These are phyloP conservation scores for Psettodes erumei DNA, from an alignment of 2,113 vertebrate genomes.

Conservation along the genomic window DNA sequence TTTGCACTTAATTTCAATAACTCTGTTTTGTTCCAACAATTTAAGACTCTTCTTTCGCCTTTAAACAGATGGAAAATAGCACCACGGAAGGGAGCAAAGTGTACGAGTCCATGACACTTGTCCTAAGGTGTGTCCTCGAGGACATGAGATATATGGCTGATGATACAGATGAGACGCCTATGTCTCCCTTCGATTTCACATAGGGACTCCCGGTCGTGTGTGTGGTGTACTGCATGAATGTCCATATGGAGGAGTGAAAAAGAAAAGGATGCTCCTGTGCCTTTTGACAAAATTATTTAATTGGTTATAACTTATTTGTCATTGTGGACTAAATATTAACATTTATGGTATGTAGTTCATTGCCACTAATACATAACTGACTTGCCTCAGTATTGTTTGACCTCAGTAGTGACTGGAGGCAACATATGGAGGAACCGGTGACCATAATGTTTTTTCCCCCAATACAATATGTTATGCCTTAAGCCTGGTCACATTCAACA, in stretches of 20 bases:
- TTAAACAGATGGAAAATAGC: conserved; percentile 82
- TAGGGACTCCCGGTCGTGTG: neutral
- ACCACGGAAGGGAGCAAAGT: conserved; percentile 82
- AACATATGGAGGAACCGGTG: conserved; percentile 25
- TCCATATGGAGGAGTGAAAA: neutral
- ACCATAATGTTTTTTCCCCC: conserved; percentile 20
- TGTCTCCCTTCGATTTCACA: neutral
- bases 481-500: conserved; percentile 28
- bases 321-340: neutral
- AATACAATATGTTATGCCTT: conserved; percentile 50
- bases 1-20: neutral
- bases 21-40: neutral
- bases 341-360: neutral
- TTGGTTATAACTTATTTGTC: neutral
- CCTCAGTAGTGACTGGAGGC: neutral
- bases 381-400: conserved; percentile 22
- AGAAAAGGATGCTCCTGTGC: conserved; percentile 57
- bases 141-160: conserved; percentile 81
- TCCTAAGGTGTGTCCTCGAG: conserved; percentile 85
- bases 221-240: neutral
- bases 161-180: conserved; percentile 50
- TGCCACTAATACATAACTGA: conserved; percentile 9
- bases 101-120: conserved; percentile 84
- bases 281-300: conserved; percentile 46
- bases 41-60: conserved; percentile 36